phyloP scores from a whole-genome alignment of 2,797 vertebrate species.

The Dendrocincla fuliginosa region DNA sequence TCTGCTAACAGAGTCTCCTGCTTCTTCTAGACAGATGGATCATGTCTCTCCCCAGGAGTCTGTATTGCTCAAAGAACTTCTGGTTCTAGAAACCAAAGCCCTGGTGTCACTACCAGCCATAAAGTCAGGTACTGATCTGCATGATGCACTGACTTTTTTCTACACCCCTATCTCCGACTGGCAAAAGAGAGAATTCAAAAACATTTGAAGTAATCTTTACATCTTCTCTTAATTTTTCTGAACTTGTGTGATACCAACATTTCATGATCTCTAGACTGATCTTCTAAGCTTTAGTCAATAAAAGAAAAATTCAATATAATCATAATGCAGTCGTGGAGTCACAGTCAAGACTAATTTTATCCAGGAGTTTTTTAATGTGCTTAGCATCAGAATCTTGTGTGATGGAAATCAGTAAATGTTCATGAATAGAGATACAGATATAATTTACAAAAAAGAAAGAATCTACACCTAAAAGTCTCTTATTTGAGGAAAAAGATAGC shows the following conservation, averaged over 20 bases:
- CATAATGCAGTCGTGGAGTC: neutral
- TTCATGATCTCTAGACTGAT: neutral
- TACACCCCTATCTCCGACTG: neutral
- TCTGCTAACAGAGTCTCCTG: neutral
- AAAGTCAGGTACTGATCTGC: neutral
- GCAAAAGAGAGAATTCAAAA: neutral
- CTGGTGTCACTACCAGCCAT: neutral
- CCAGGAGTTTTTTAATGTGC: neutral
- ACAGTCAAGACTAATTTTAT: neutral
- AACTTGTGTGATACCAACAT: neutral
- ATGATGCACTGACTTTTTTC: neutral
- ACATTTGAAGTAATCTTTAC: neutral
- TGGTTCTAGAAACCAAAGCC: neutral
- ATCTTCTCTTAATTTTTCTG: neutral
- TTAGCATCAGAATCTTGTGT: neutral
- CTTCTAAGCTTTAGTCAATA: neutral
- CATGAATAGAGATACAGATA: neutral
- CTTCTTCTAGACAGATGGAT: neutral
- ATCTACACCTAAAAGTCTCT: neutral
- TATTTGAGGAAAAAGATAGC: neutral
- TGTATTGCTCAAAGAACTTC: neutral
- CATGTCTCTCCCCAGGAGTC: neutral
- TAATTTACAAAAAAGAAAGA: neutral
- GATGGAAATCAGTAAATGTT: neutral
- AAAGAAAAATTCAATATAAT: neutral